phyloP scores from a whole-genome alignment of 1,140 invertebrate species.

The Meloidogyne exigua region DNA sequence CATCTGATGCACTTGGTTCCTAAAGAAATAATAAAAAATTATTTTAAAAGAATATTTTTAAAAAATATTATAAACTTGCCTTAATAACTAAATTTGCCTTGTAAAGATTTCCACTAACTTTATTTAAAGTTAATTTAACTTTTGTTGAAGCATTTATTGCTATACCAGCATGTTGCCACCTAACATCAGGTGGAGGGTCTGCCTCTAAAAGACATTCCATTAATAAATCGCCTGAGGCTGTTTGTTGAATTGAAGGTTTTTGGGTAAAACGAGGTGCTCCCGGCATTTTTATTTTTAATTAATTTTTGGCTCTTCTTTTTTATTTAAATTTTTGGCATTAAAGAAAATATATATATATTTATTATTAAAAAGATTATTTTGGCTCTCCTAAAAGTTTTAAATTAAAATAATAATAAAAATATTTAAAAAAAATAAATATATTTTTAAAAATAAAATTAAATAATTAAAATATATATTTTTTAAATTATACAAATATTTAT shows the following conservation, averaged over 20 bases:
- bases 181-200: slow-evolving; percentile 59
- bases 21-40: slow-evolving; percentile 42
- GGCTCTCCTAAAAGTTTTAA: too few species aligned
- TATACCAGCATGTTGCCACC: slow-evolving; percentile 74
- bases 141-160: slow-evolving; percentile 77
- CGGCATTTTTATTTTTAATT: slow-evolving; percentile 51
- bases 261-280: slow-evolving; percentile 91
- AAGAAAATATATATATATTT: too few species aligned
- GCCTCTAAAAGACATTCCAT: slow-evolving; percentile 78
- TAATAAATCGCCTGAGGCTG: slow-evolving; percentile 86
- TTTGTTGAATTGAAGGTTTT: slow-evolving; percentile 92
- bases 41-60: background rate
- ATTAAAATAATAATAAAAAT: too few species aligned
- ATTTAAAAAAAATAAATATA: too few species aligned
- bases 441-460: too few species aligned
- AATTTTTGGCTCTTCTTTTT: slow-evolving; percentile 28
- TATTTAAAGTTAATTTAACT: slow-evolving; percentile 67
- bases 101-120: slow-evolving; percentile 71
- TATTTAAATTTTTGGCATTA: background rate
- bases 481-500: too few species aligned
- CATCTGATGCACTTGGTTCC: slow-evolving; percentile 89
- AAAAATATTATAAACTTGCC: slow-evolving; percentile 30
- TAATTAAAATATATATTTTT: too few species aligned
- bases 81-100: slow-evolving; percentile 62
- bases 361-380: too few species aligned